phyloP scores from a whole-genome alignment of 2,113 vertebrate genomes.

The Strigops habroptila region DNA sequence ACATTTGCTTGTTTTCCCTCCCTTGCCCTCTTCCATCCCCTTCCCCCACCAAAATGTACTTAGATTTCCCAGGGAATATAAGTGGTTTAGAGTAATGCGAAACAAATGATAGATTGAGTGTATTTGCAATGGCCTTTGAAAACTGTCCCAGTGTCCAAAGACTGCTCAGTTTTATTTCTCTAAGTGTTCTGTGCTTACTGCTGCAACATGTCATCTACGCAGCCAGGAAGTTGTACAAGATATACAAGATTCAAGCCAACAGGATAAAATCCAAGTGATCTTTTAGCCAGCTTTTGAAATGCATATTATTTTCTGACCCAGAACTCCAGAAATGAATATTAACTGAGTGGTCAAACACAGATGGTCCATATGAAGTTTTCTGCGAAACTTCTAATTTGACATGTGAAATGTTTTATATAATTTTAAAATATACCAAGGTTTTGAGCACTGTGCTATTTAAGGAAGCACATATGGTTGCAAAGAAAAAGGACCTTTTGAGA shows the following conservation, averaged over 20 bases:
- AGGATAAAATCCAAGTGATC: slow-evolving; percentile 79
- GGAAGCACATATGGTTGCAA: not conserved
- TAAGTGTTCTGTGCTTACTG: slow-evolving; percentile 61
- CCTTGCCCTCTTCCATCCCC: not conserved
- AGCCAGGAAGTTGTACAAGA: slow-evolving; percentile 74
- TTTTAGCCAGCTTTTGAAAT: slow-evolving; percentile 78
- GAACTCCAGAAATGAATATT: slow-evolving; percentile 69
- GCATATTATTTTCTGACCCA: slow-evolving; percentile 80
- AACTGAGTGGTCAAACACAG: slow-evolving; percentile 46
- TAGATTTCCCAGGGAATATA: slow-evolving; percentile 7
- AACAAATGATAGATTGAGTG: slow-evolving; percentile 32
- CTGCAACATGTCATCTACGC: slow-evolving; percentile 74
- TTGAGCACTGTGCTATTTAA: slow-evolving; percentile 2
- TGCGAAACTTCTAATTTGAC: slow-evolving; percentile 13
- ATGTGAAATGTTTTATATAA: not conserved
- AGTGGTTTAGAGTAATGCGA: slow-evolving; percentile 12
- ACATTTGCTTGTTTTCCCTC: not conserved
- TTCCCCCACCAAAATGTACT: not conserved
- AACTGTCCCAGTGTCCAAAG: slow-evolving; percentile 12
- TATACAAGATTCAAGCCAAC: slow-evolving; percentile 76
- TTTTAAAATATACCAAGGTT: slow-evolving; percentile 1
- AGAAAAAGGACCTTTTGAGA: not conserved
- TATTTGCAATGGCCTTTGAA: slow-evolving; percentile 39
- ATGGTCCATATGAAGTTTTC: slow-evolving; percentile 49
- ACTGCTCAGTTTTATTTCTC: slow-evolving; percentile 34